These are phyloP conservation scores for Beaufortia kweichowensis DNA, from an alignment of 2,113 vertebrate species.

Conservation along the genomic window DNA sequence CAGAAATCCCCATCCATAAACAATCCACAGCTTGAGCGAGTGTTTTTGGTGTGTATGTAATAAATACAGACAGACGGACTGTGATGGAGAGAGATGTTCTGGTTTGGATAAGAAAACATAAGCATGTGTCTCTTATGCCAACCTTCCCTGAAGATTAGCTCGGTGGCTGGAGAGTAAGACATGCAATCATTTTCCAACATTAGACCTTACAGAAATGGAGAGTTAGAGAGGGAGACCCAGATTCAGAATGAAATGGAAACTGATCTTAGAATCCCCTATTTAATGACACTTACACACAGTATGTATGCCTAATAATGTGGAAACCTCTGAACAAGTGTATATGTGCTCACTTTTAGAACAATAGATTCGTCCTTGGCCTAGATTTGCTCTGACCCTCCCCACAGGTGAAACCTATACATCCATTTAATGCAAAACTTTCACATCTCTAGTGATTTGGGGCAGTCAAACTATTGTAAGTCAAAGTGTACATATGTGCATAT, in stretches of 20 bases:
- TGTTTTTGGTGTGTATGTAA: not conserved
- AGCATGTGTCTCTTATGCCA: constrained; percentile 31
- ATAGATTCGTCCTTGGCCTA: constrained; percentile 42
- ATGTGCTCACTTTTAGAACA: constrained; percentile 17
- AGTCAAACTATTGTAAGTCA: constrained; percentile 1
- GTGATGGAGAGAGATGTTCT: constrained; percentile 12
- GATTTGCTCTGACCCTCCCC: constrained; percentile 21
- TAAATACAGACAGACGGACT: constrained; percentile 1
- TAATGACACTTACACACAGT: constrained; percentile 15
- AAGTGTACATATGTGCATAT: not conserved
- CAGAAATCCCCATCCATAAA: constrained; percentile 28
- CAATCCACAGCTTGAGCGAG: constrained; percentile 18
- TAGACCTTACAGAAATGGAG: constrained; percentile 2
- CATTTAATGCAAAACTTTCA: constrained; percentile 31
- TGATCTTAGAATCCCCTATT: constrained; percentile 15
- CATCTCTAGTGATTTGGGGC: constrained; percentile 16
- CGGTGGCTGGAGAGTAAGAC: constrained; percentile 1
- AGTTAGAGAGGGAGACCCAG: constrained; percentile 13
- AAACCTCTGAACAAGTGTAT: not conserved
- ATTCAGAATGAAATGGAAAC: not conserved
- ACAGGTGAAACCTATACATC: constrained; percentile 21
- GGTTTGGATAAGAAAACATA: constrained; percentile 19
- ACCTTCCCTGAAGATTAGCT: constrained; percentile 36
- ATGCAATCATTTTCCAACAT: constrained; percentile 34
- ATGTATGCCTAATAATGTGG: not conserved